Percentiles rank a stretch among this genome's conserved stretches.
phyloP scores from a whole-genome alignment of 1,140 invertebrate genomes.

The Chelonus insularis region DNA sequence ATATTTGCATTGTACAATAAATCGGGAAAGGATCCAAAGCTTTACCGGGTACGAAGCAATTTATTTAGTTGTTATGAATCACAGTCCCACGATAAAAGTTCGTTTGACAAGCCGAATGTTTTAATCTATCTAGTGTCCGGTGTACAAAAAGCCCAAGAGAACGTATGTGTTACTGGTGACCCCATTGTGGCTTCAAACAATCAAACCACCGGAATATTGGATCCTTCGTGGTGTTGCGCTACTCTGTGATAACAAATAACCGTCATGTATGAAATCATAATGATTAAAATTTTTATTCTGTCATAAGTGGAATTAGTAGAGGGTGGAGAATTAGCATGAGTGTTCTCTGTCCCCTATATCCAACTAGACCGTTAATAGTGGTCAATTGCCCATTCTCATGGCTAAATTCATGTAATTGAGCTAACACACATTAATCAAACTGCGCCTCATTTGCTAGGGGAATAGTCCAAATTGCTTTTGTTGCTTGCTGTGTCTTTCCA shows the following conservation, averaged over 20 bases:
- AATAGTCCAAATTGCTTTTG: conserved; percentile 42
- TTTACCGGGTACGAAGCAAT: too few species aligned
- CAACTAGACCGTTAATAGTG: conserved; percentile 38
- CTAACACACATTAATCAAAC: conserved; percentile 44
- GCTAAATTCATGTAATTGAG: conserved; percentile 41
- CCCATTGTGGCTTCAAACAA: conserved; percentile 91
- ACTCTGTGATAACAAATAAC: conserved; percentile 96
- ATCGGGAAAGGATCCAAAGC: conserved; percentile 82
- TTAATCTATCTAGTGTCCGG: conserved; percentile 96
- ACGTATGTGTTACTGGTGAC: conserved; percentile 95
- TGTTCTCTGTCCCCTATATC: conserved; percentile 16
- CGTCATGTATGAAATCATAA: too few species aligned
- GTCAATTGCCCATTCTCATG: conserved; percentile 40
- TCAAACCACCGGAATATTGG: conserved; percentile 89
- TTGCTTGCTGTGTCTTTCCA: conserved; percentile 28
- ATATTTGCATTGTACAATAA: conserved; percentile 95
- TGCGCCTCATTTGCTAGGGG: conserved; percentile 40
- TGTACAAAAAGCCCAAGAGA: conserved; percentile 91
- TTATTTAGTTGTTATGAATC: too few species aligned
- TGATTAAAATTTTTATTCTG: too few species aligned
- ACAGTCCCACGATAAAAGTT: too few species aligned
- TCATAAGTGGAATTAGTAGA: too few species aligned
- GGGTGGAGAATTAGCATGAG: background rate
- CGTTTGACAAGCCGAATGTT: too few species aligned
- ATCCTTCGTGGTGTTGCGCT: conserved; percentile 90